phyloP scores from a whole-genome alignment of 2,888 invertebrate species.

The Cordilura impudica region DNA sequence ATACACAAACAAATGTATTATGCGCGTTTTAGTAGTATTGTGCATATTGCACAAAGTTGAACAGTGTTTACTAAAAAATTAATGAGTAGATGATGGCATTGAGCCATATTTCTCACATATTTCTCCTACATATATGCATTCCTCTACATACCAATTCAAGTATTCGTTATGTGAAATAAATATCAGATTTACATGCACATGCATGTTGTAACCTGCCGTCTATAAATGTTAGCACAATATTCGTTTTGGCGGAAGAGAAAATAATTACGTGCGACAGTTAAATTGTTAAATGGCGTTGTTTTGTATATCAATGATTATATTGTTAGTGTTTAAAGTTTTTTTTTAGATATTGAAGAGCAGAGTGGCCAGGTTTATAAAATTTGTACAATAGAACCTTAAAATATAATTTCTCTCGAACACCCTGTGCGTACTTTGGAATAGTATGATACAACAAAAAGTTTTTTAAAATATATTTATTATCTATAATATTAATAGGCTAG shows the following conservation, averaged over 20 bases:
- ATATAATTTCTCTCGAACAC: too few relatives aligned
- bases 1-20: not conserved
- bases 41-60: slow-evolving; percentile 41
- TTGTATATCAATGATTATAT: slow-evolving; percentile 51
- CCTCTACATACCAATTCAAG: not conserved
- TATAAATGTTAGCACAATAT: not conserved
- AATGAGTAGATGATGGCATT: slow-evolving; percentile 61
- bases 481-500: too few relatives aligned
- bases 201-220: slow-evolving; percentile 37
- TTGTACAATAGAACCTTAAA: too few relatives aligned
- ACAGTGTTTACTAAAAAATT: slow-evolving; percentile 50
- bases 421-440: too few relatives aligned
- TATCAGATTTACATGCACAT: slow-evolving; percentile 46
- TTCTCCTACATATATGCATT: slow-evolving; percentile 1
- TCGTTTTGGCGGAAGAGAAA: slow-evolving; percentile 31
- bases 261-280: slow-evolving; percentile 59
- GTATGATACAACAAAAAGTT: too few relatives aligned
- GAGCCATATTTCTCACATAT: slow-evolving; percentile 45
- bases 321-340: slow-evolving; percentile 35
- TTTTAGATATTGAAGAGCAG: not conserved
- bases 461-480: too few relatives aligned
- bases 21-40: not conserved
- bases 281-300: slow-evolving; percentile 60
- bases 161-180: slow-evolving; percentile 32
- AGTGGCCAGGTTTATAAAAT: slow-evolving; percentile 36